Evolutionary conservation across 53 echinoderm and acorn worm species (phyloP), one percentile per base, ranked within the genome.

Genomic region (Holothuria leucospilota): DNA sequence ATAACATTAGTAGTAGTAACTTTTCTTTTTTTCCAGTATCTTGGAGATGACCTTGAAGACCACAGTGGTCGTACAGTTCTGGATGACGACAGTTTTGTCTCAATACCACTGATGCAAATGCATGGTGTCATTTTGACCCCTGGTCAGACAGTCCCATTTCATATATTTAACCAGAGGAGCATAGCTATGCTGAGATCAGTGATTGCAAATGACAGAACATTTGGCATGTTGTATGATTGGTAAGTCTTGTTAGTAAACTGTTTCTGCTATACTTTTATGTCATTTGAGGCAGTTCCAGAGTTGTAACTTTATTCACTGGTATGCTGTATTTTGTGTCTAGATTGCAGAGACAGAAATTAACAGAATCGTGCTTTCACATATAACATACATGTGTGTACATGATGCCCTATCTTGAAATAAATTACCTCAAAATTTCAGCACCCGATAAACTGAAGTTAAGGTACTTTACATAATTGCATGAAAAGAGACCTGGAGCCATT

Each of bases 21-120:
- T 46, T 46, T 7, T 7, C 3, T 46, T 18, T 16, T 56, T 56
- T 56, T 74, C n/a, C 40, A 96, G 98, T 98, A 98, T 59, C 90
- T 99, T 41, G 99, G 99, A 25, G 87, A 69, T 80, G 99, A 99
- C 69, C 85, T 99, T 39, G 94, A 99, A 63, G 99, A 99, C 29
- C 93, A 93, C 95, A 99, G 99, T 77, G 99, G 99, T 27, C 85
- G 99, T 58, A 99, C 99, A 14, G 95, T 99, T 26, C 68, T 95
- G 13, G 99, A 99, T 72, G 99, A 99, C 71, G 95, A 99, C 42
- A 93, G 95, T 56, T 92, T 81, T 30, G 85, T 99, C 26, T 86
- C 92, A 0, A 68, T 99, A 26, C 99, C 99, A 13, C 81, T 99
- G 29, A 85, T 99, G 72, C 93, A 93, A 61, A 65, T 99, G 8